Conservation (phyloP, 1,140 invertebrate species). For the Drosophila bifasciata region DNA sequence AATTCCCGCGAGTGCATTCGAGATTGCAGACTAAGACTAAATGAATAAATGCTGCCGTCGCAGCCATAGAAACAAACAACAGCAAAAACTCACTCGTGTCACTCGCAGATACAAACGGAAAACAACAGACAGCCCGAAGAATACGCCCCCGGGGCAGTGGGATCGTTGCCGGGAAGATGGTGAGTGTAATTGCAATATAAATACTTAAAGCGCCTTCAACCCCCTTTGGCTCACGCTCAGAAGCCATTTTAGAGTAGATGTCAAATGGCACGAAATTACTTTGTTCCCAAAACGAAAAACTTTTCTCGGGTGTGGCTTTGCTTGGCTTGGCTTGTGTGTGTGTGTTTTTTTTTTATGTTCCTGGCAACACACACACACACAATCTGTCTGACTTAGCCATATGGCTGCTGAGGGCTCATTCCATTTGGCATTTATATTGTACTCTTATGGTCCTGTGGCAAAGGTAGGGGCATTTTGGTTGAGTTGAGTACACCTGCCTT, state of each 20-base stretch:
- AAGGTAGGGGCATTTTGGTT: background rate
- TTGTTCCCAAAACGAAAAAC: constrained; percentile 59
- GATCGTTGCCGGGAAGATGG: constrained; percentile 24
- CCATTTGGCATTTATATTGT: constrained; percentile 42
- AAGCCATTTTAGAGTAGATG: constrained; percentile 62
- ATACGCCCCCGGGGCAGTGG: background rate
- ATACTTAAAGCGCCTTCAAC: constrained; percentile 58
- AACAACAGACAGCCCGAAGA: background rate
- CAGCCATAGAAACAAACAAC: constrained; percentile 1
- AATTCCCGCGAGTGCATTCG: constrained; percentile 25
- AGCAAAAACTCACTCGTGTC: constrained; percentile 22
- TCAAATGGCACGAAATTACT: constrained; percentile 59
- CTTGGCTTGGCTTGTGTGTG: no score
- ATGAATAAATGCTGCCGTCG: constrained; percentile 21
- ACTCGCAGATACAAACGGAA: constrained; percentile 12
- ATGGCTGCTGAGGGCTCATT: constrained; percentile 35
- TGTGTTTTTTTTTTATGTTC: constrained; percentile 4
- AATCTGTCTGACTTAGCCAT: constrained; percentile 51
- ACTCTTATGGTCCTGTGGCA: background rate
- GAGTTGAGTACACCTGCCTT: no score
- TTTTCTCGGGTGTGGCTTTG: constrained; percentile 45
- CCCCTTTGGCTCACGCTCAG: constrained; percentile 18
- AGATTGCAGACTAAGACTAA: constrained; percentile 40
- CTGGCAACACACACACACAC: constrained; percentile 10
- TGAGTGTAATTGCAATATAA: constrained; percentile 66